These are phyloP conservation scores for Onchidella celtica DNA, from an alignment of 2,888 invertebrate species.

Conservation along the genomic window DNA sequence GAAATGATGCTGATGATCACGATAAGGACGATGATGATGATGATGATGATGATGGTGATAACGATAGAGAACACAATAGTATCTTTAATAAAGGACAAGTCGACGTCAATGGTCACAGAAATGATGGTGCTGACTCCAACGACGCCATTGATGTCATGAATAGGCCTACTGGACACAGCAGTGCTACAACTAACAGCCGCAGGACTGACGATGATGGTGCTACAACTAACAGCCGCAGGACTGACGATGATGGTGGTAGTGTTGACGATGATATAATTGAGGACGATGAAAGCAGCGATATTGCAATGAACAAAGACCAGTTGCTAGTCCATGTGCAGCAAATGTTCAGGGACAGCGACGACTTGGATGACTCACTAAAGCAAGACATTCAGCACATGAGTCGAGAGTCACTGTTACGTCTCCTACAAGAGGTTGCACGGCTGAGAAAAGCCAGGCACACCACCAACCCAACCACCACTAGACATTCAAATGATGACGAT, in stretches of 20 bases:
- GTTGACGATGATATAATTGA: background rate
- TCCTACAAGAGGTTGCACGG: background rate
- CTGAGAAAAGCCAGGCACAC: background rate
- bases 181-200: background rate
- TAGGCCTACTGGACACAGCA: background rate
- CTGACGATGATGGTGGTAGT: background rate
- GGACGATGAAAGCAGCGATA: background rate
- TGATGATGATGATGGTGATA: conserved; percentile 15
- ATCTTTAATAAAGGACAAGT: background rate
- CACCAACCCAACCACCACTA: too few species aligned
- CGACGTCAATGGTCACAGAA: background rate
- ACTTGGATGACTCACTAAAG: background rate
- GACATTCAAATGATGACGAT: too few species aligned
- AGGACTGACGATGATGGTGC: too few species aligned
- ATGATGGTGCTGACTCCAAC: background rate
- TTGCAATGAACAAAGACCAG: too few species aligned
- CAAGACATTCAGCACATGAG: background rate
- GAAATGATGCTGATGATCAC: background rate
- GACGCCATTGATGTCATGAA: background rate
- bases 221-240: background rate
- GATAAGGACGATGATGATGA: conserved; percentile 11
- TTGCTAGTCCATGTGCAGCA: too few species aligned
- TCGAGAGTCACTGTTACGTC: background rate
- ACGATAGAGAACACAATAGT: background rate
- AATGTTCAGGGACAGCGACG: background rate